A percentile compares a stretch with the other conserved stretches of the same genome.
Conservation (phyloP, 2,113 vertebrate species). For the Acanthisitta chloris region DNA sequence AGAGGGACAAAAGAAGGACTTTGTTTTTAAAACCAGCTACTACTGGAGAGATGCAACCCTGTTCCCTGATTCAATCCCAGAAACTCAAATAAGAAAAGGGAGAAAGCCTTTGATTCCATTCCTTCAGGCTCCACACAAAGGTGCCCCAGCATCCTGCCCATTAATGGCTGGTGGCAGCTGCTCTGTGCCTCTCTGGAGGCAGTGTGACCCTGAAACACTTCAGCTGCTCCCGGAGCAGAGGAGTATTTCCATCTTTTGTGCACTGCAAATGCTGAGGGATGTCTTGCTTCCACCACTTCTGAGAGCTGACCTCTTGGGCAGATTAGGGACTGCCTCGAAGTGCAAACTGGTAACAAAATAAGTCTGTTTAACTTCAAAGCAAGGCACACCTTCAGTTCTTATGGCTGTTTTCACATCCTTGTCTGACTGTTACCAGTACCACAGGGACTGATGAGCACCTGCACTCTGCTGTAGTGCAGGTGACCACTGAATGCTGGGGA, state of each 20-base stretch:
- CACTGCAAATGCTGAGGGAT: background rate
- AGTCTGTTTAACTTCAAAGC: background rate
- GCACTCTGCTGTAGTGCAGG: background rate
- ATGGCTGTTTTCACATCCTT: background rate
- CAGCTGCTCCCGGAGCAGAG: background rate
- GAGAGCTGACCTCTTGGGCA: background rate
- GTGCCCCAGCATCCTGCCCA: background rate
- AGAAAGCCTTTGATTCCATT: background rate
- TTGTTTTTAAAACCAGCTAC: background rate
- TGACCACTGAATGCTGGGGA: background rate
- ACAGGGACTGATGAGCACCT: background rate
- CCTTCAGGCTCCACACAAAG: background rate
- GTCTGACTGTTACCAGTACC: background rate
- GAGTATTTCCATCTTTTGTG: background rate
- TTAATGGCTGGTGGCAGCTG: accelerated
- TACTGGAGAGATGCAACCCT: background rate
- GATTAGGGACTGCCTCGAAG: background rate
- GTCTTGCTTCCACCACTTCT: background rate
- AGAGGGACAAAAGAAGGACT: background rate
- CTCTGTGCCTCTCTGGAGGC: background rate
- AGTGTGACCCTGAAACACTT: background rate
- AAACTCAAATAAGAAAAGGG: background rate
- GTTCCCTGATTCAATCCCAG: background rate
- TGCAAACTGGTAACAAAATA: background rate
- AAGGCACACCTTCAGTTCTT: background rate